These are phyloP conservation scores for Idaea straminata DNA, from an alignment of 2,888 invertebrate genomes.

Conservation along the genomic window DNA sequence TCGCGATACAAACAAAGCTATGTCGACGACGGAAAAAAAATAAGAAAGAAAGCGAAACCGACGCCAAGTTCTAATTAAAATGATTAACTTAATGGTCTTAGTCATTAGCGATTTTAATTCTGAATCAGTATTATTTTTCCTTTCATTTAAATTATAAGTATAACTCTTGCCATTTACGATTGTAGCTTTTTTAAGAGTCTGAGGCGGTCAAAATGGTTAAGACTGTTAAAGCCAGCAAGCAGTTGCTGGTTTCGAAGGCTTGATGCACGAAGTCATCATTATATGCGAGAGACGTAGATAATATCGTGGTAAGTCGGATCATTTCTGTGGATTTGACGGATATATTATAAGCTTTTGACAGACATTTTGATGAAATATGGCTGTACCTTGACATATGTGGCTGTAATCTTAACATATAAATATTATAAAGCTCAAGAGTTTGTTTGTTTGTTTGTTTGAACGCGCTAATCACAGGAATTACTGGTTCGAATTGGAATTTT, in stretches of 20 bases:
- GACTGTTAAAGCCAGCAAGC: neutral
- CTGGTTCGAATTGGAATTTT: too few species aligned
- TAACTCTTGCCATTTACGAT: constrained; percentile 47
- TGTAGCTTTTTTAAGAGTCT: constrained; percentile 30
- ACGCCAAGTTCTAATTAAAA: constrained; percentile 78
- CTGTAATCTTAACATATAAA: too few species aligned
- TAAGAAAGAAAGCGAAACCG: constrained; percentile 55
- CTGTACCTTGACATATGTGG: too few species aligned
- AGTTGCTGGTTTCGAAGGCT: neutral
- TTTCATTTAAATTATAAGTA: constrained; percentile 49
- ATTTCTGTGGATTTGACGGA: too few species aligned
- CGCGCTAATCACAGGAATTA: too few species aligned
- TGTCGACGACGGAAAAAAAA: constrained; percentile 36
- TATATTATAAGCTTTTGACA: too few species aligned
- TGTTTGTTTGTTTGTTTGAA: too few species aligned
- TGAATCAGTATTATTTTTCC: constrained; percentile 62
- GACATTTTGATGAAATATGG: too few species aligned
- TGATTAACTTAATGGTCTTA: constrained; percentile 80
- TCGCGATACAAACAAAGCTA: constrained; percentile 16
- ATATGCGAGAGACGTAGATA: neutral
- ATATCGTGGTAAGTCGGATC: too few species aligned
- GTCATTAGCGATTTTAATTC: constrained; percentile 81
- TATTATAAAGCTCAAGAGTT: too few species aligned
- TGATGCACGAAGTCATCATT: neutral
- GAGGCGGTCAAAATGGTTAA: neutral